A percentile compares a stretch with the other conserved stretches of the same genome.
These are phyloP conservation scores for Tyrophagus putrescentiae DNA, from an alignment of 1,140 invertebrate species.

Conservation along the genomic window DNA sequence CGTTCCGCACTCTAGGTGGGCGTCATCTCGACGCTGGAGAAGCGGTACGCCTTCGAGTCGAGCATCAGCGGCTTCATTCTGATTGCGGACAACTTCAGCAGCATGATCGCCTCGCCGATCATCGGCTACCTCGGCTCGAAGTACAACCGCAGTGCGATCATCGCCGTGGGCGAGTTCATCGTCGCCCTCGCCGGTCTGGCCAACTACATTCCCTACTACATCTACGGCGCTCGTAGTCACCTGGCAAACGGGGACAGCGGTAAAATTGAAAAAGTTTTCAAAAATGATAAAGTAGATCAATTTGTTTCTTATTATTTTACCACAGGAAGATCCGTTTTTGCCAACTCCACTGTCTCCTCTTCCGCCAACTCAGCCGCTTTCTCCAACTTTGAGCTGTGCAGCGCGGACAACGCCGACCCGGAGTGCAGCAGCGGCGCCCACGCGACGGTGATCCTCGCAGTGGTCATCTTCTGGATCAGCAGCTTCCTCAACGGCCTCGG, in stretches of 20 bases:
- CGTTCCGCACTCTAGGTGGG: too few relatives aligned
- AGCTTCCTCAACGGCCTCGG: constrained; percentile 34
- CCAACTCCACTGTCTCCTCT: too few relatives aligned
- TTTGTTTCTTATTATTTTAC: too few relatives aligned
- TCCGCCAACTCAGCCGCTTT: too few relatives aligned
- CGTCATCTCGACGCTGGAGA: constrained; percentile 55
- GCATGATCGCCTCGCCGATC: constrained; percentile 29
- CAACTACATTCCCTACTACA: constrained; percentile 47
- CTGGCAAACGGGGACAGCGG: constrained; percentile 29
- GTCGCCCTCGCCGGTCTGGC: constrained; percentile 51
- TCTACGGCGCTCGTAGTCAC: constrained; percentile 56
- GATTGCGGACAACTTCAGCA: constrained; percentile 28
- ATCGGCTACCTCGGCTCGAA: constrained; percentile 50
- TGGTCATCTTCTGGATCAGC: constrained; percentile 10
- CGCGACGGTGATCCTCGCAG: constrained; percentile 14
- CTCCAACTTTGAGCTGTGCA: not conserved
- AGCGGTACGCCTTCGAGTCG: constrained; percentile 60
- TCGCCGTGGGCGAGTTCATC: constrained; percentile 49
- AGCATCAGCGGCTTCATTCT: constrained; percentile 47
- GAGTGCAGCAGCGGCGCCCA: constrained; percentile 8
- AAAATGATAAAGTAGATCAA: too few relatives aligned
- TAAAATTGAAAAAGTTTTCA: too few relatives aligned
- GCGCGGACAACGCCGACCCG: not conserved
- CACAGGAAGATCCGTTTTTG: too few relatives aligned
- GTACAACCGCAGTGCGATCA: constrained; percentile 51